Conservation (phyloP, 2,113 vertebrate species). For the Anseranas semipalmata region DNA sequence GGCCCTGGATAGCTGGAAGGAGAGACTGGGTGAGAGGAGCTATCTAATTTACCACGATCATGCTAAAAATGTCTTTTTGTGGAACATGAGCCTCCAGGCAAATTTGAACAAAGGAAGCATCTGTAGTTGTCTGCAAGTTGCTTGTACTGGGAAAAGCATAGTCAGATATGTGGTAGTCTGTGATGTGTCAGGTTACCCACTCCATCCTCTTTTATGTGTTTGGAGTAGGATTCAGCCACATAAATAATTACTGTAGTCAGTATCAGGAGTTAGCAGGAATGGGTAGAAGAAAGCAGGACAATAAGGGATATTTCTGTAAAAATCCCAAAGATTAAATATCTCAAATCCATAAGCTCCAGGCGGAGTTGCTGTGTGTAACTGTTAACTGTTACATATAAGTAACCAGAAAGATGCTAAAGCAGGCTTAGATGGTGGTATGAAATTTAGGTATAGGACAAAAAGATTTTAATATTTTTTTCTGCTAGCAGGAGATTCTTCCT, state of each 20-base stretch:
- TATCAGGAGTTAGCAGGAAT: not conserved
- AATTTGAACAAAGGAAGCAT: not conserved
- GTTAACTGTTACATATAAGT: not conserved
- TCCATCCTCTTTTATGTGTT: accelerated
- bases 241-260: not conserved
- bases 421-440: not conserved
- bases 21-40: conserved; percentile 17
- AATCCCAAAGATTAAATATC: not conserved
- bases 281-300: not conserved
- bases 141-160: not conserved
- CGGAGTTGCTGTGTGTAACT: not conserved
- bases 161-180: not conserved
- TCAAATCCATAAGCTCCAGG: not conserved
- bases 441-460: not conserved
- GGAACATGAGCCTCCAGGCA: conserved; percentile 23
- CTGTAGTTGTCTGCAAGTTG: not conserved
- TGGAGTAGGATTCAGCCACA: not conserved
- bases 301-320: not conserved
- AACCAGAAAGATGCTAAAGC: not conserved
- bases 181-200: not conserved
- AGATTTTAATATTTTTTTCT: not conserved
- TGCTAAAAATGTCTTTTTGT: not conserved
- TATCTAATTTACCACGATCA: not conserved
- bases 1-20: not conserved
- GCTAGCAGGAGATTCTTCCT: not conserved